Conservation (phyloP, 2,113 vertebrate genomes). For the Heloderma charlesbogerti region DNA sequence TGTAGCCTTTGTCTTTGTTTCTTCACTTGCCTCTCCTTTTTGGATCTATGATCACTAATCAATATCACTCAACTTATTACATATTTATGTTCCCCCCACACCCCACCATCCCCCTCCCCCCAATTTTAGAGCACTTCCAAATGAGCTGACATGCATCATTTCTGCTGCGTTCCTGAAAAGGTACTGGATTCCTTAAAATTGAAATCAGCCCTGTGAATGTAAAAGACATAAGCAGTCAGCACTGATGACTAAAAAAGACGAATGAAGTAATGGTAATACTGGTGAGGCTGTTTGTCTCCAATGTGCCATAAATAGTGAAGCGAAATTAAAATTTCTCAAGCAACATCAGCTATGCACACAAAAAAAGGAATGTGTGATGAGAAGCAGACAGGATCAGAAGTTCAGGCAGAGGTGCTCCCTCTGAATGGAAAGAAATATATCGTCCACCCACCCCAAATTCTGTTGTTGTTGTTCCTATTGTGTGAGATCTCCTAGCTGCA, state of each 20-base stretch:
- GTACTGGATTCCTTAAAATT: conserved; percentile 69
- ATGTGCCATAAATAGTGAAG: conserved; percentile 70
- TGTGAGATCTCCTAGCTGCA: conserved; percentile 52
- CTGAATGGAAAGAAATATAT: conserved; percentile 34
- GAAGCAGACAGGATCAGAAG: conserved; percentile 68
- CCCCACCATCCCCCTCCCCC: background rate
- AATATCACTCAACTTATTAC: conserved; percentile 57
- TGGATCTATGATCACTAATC: conserved; percentile 74
- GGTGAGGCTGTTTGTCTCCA: conserved; percentile 73
- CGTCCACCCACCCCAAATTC: background rate
- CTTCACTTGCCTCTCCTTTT: conserved; percentile 43
- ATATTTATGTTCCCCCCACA: conserved; percentile 44
- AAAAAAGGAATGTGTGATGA: conserved; percentile 52
- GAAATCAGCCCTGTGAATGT: conserved; percentile 69
- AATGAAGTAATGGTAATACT: conserved; percentile 67
- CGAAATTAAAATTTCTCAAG: conserved; percentile 73
- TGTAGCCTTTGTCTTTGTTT: conserved; percentile 16
- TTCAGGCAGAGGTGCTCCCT: conserved; percentile 53
- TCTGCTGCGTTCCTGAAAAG: conserved; percentile 63
- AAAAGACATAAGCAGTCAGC: conserved; percentile 73
- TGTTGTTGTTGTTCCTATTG: conserved; percentile 48
- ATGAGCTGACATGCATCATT: conserved; percentile 68
- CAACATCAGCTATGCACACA: conserved; percentile 37
- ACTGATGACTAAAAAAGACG: conserved; percentile 75
- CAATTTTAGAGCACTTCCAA: conserved; percentile 65